These are phyloP conservation scores for Punctoribates punctum DNA, from an alignment of 2,888 invertebrate species.

Conservation along the genomic window DNA sequence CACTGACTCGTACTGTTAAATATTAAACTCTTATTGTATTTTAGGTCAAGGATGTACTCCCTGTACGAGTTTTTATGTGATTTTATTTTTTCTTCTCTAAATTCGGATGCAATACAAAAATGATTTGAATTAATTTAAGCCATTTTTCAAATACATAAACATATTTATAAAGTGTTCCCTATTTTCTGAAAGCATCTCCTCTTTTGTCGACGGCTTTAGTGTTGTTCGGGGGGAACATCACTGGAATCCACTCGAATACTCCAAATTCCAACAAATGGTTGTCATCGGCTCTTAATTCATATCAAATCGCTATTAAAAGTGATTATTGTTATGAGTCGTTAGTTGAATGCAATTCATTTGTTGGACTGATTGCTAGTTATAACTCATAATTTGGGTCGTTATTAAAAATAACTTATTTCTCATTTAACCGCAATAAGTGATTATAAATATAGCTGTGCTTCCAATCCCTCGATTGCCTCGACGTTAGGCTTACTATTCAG, in stretches of 20 bases:
- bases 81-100: not conserved
- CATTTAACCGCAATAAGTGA: conserved; percentile 21
- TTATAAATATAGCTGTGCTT: not conserved
- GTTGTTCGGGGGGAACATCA: not conserved
- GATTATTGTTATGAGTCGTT: not conserved
- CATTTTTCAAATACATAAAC: not conserved
- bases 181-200: no score
- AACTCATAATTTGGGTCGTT: conserved; percentile 21
- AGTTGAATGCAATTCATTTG: not conserved
- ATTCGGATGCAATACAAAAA: conserved; percentile 13
- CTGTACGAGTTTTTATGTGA: conserved; percentile 8
- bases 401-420: conserved; percentile 13
- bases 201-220: no score
- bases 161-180: not conserved
- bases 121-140: conserved; percentile 1
- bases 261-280: not conserved
- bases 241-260: not conserved
- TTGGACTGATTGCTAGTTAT: conserved; percentile 9
- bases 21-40: conserved; percentile 23
- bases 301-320: not conserved
- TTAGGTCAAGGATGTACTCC: conserved; percentile 18
- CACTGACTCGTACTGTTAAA: conserved; percentile 9
- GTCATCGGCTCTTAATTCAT: not conserved
- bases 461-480: not conserved
- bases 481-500: not conserved